A percentile compares a stretch with the other conserved stretches of the same genome.
Conservation (phyloP, 2,797 vertebrate species). For the Rhadinocentrus ornatus region DNA sequence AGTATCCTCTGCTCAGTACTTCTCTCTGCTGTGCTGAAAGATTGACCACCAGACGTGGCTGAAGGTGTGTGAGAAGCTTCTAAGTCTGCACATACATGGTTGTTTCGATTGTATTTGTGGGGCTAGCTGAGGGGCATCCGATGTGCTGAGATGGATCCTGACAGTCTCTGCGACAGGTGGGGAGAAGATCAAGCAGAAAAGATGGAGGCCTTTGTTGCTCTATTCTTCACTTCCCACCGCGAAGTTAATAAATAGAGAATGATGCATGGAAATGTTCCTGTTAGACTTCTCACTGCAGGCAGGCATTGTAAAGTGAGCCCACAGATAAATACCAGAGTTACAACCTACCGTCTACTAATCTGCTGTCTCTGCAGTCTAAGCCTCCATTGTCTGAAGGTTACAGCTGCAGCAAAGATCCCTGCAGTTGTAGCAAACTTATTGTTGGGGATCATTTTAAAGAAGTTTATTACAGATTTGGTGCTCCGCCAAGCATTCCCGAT, state of each 20-base stretch:
- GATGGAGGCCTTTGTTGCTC: slow-evolving; percentile 57
- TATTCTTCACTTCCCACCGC: slow-evolving; percentile 57
- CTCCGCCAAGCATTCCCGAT: too few relatives aligned
- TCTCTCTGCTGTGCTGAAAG: slow-evolving; percentile 33
- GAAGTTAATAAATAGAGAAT: slow-evolving; percentile 35
- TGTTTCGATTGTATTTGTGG: slow-evolving; percentile 10
- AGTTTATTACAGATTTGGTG: too few relatives aligned
- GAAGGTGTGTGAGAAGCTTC: not conserved
- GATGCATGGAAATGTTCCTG: slow-evolving; percentile 5
- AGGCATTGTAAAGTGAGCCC: slow-evolving; percentile 1
- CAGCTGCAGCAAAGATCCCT: not conserved
- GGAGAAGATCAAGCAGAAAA: slow-evolving; percentile 64
- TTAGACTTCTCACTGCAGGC: slow-evolving; percentile 31
- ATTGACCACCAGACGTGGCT: slow-evolving; percentile 29
- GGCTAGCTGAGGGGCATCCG: not conserved
- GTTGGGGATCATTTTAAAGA: not conserved
- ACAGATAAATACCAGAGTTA: slow-evolving; percentile 3
- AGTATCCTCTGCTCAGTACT: slow-evolving; percentile 17
- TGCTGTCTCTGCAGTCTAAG: not conserved
- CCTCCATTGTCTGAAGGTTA: not conserved
- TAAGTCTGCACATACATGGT: not conserved
- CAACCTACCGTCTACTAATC: not conserved
- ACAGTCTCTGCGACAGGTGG: slow-evolving; percentile 47
- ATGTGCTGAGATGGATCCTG: slow-evolving; percentile 49
- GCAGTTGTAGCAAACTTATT: not conserved